Percentiles rank a stretch among this genome's conserved stretches.
These are phyloP conservation scores for Lordiphosa fenestrarum DNA, from an alignment of 2,888 invertebrate species.

Conservation along the genomic window DNA sequence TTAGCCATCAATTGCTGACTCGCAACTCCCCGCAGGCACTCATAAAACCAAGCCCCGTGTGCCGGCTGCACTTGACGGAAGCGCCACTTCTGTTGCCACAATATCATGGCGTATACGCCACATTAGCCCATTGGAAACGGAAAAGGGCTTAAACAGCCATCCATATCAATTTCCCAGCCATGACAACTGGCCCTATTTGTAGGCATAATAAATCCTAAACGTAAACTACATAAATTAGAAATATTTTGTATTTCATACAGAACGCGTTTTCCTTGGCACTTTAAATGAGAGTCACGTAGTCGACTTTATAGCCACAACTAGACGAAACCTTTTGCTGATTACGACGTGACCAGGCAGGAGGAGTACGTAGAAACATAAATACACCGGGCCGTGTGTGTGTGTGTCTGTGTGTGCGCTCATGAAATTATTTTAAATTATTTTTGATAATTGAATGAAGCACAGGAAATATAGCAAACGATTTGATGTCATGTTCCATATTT, in stretches of 20 bases:
- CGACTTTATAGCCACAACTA: conserved; percentile 67
- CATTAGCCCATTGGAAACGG: conserved; percentile 4
- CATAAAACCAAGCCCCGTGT: conserved; percentile 2
- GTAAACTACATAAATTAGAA: conserved; percentile 71
- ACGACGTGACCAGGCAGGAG: conserved; percentile 59
- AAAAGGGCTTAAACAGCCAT: conserved; percentile 39
- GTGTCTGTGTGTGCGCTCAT: conserved; percentile 28
- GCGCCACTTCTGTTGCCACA: conserved; percentile 56
- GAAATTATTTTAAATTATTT: conserved; percentile 71
- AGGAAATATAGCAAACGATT: conserved; percentile 50
- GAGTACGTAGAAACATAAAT: conserved; percentile 3
- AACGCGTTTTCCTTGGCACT: conserved; percentile 37
- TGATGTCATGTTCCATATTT: conserved; percentile 43
- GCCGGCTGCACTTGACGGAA: conserved; percentile 38
- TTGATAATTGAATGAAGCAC: conserved; percentile 66
- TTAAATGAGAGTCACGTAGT: conserved; percentile 55
- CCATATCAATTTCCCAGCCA: conserved; percentile 35
- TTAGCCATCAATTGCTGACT: conserved; percentile 7
- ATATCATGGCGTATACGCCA: conserved; percentile 47
- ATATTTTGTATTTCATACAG: conserved; percentile 53
- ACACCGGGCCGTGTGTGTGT: conserved; percentile 3
- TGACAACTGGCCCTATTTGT: conserved; percentile 24
- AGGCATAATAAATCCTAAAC: conserved; percentile 61
- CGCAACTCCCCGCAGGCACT: conserved; percentile 2
- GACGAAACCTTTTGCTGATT: conserved; percentile 71